Evolutionary conservation across 2,797 vertebrate genomes (phyloP).

Genomic region (Sus cebifrons): DNA sequence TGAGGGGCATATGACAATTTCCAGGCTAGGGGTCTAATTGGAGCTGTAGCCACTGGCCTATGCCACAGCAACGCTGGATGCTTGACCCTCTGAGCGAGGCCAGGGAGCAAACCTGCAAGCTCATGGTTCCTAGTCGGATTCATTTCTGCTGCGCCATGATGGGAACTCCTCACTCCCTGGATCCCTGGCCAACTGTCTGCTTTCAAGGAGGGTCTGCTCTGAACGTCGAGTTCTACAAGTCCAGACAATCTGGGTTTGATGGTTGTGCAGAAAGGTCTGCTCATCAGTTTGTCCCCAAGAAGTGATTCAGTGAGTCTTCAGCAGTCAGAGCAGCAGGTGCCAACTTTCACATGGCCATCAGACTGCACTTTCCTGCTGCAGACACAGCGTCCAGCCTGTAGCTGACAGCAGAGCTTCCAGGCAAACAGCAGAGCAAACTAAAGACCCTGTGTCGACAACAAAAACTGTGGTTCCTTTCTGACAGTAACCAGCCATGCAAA

Average conservation of each 20-base stretch:
- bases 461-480: neutral
- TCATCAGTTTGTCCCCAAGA: no score
- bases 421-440: neutral
- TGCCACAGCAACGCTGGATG: no score
- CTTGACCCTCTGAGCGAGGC: no score
- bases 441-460: neutral
- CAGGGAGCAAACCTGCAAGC: no score
- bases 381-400: rapidly evolving
- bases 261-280: no score
- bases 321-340: rapidly evolving
- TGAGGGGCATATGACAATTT: no score
- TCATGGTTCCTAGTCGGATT: no score
- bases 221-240: neutral
- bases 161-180: no score
- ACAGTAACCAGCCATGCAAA: neutral
- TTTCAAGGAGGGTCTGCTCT: neutral
- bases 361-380: neutral
- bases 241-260: rapidly evolving
- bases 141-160: no score
- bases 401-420: neutral
- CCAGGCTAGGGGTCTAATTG: no score
- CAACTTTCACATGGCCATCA: neutral
- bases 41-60: no score
- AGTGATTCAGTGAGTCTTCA: no score
- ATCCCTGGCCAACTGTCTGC: neutral